Base-by-base conservation (phyloP, 2,888 invertebrate genomes). In the Taenaris catops region DNA sequence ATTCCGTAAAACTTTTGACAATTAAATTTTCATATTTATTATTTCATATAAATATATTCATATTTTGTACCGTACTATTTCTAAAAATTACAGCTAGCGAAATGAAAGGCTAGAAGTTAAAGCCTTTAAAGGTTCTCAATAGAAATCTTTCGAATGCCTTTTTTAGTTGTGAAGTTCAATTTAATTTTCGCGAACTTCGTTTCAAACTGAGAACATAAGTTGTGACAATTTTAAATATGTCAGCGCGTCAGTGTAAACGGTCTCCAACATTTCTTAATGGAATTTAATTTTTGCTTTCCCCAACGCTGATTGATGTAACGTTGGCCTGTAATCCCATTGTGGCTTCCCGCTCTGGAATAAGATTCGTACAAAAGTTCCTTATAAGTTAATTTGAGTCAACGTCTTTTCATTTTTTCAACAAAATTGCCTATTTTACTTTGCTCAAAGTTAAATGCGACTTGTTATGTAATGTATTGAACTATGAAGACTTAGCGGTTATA, bases 241-340 rank as follows among this genome's bases (percentile, higher is more conserved):
- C 37, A 28, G 12, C 11, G 23, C 18, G 18, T 17, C 8, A 27
- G 25, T 40, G 40, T 43, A 40, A 37, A 40, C 36, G 40, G 20
- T 16, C 8, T 21, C 10, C 36, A 34, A 38, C 38, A 35, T 41
- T 39, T 37, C 37, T 34, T 46, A 46, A 49, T 46, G 38, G 38
- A 46, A 45, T 45, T 42, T 43, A 44, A 50, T 45, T 46, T 47
- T 47, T 44, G 38, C 45, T 41, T 41, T 39, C 25, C 27, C 34
- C 34, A 34, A 38, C 40, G 34, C 38, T 48, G 44, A 48, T 48
- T 46, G 46, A 48, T 46, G 43, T 37, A 43, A 42, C 38, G 36
- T 38, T 42, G 31, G 37, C 35, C 41, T 46, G 34, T 44, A 44
- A 49, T 49, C 44, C 41, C 41, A 38, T 44, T 42, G 42, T 42